Evolutionary conservation across 2,797 vertebrate genomes (phyloP).

Genomic region (Esox masquinongy): DNA sequence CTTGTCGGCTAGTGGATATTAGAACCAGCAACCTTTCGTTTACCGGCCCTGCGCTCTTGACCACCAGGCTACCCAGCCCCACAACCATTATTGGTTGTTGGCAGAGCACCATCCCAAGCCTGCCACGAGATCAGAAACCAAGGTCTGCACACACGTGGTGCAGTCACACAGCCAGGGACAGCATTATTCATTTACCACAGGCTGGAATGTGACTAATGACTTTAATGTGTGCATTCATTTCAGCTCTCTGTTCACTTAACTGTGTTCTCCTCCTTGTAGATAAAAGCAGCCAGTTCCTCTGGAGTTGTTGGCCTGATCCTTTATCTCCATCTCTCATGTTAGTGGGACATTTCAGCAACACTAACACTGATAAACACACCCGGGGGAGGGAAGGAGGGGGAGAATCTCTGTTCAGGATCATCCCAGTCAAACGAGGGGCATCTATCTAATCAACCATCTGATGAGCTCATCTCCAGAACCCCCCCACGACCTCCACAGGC

Average conservation of each 20-base stretch:
- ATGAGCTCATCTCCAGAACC: conserved; percentile 57
- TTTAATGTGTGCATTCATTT: conserved; percentile 73
- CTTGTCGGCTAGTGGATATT: no score
- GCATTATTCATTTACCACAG: conserved; percentile 72
- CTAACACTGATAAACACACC: conserved; percentile 71
- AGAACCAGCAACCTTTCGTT: no score
- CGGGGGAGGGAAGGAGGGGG: conserved; percentile 43
- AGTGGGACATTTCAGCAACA: conserved; percentile 68
- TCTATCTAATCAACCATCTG: conserved; percentile 76
- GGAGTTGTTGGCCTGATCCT: conserved; percentile 65
- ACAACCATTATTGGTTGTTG: conserved; percentile 58
- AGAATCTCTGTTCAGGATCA: conserved; percentile 71
- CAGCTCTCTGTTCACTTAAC: conserved; percentile 64
- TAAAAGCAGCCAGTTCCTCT: conserved; percentile 65
- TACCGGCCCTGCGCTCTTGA: no score
- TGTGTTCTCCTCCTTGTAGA: conserved; percentile 57
- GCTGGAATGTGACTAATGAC: conserved; percentile 67
- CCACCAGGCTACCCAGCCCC: no score
- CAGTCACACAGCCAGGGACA: conserved; percentile 57
- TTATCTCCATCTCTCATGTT: conserved; percentile 70
- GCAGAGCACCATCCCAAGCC: conserved; percentile 52
- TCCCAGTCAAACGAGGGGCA: conserved; percentile 65
- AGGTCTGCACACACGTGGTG: conserved; percentile 63
- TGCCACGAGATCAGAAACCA: conserved; percentile 58
- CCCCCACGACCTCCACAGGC: no score